A percentile compares a stretch with the other conserved stretches of the same genome.
Conservation (phyloP, 2,797 vertebrate species). For the Mus minutoides region DNA sequence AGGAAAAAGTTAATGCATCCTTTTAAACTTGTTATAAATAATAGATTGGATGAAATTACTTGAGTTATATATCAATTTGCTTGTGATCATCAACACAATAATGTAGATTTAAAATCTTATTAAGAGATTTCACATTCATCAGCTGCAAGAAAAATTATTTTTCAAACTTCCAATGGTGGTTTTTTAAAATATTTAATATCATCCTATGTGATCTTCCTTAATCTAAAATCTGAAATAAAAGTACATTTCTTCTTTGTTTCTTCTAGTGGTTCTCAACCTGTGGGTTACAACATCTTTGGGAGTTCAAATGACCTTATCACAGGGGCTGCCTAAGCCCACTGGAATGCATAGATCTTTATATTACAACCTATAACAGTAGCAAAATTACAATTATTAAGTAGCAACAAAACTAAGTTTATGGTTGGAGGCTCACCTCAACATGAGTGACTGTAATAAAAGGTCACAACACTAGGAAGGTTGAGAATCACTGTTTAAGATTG, state of each 20-base stretch:
- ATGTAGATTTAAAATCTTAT: constrained; percentile 7
- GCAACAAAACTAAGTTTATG: not conserved
- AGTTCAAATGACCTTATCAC: not conserved
- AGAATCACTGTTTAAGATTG: not conserved
- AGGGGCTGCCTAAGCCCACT: not conserved
- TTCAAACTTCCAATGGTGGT: not conserved
- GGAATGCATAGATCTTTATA: not conserved
- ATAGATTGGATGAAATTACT: constrained; percentile 44
- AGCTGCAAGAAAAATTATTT: not conserved
- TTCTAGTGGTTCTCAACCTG: not conserved
- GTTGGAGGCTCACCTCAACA: not conserved
- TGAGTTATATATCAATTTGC: constrained; percentile 45
- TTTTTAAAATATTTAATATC: constrained; percentile 15
- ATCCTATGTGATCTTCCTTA: not conserved
- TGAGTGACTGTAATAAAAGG: not conserved
- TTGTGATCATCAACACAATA: constrained; percentile 54
- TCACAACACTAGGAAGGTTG: not conserved
- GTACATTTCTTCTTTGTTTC: not conserved
- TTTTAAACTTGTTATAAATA: constrained; percentile 55
- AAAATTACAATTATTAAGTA: not conserved
- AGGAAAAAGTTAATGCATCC: constrained; percentile 47
- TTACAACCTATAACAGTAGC: not conserved
- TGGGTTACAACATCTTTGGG: not conserved
- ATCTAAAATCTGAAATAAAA: constrained; percentile 27
- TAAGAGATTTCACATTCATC: constrained; percentile 7